phyloP scores from a whole-genome alignment of 2,797 vertebrate genomes.

The Macropodus opercularis region DNA sequence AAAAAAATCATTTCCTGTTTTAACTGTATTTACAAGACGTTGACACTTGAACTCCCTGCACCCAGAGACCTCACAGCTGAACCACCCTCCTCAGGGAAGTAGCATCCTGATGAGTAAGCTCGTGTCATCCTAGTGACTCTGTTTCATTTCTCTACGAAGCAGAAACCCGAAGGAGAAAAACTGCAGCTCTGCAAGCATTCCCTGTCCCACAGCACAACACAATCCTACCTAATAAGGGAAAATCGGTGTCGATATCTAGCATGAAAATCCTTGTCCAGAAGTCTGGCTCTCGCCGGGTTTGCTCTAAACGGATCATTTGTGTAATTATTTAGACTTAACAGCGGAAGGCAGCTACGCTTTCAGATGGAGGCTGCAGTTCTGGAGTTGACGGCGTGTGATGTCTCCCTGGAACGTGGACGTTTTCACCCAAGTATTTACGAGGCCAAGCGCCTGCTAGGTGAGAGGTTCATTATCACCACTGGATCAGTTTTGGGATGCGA shows the following conservation, averaged over 20 bases:
- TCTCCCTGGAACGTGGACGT: slow-evolving; percentile 31
- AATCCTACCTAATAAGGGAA: slow-evolving; percentile 82
- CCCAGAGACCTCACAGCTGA: slow-evolving; percentile 4
- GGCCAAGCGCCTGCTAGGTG: slow-evolving; percentile 39
- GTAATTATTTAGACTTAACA: slow-evolving; percentile 61
- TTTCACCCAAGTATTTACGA: slow-evolving; percentile 35
- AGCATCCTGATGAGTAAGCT: slow-evolving; percentile 47
- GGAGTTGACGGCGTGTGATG: slow-evolving; percentile 12
- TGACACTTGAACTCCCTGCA: background rate
- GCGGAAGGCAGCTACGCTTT: slow-evolving; percentile 34
- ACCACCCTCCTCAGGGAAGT: background rate
- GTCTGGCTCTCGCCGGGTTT: slow-evolving; percentile 57
- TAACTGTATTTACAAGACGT: background rate
- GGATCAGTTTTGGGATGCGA: slow-evolving; percentile 25
- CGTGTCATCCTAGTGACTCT: slow-evolving; percentile 54
- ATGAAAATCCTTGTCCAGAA: slow-evolving; percentile 63
- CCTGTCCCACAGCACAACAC: slow-evolving; percentile 45
- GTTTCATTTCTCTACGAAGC: slow-evolving; percentile 39
- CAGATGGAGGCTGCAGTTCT: background rate
- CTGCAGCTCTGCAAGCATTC: slow-evolving; percentile 34
- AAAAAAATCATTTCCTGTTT: background rate
- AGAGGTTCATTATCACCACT: slow-evolving; percentile 51
- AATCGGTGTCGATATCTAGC: slow-evolving; percentile 58
- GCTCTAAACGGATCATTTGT: slow-evolving; percentile 58
- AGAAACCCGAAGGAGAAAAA: slow-evolving; percentile 43